Percentiles rank a stretch among this genome's conserved stretches.
Evolutionary conservation across 2,113 vertebrate genomes (phyloP).

Genomic region (Larimichthys crocea): DNA sequence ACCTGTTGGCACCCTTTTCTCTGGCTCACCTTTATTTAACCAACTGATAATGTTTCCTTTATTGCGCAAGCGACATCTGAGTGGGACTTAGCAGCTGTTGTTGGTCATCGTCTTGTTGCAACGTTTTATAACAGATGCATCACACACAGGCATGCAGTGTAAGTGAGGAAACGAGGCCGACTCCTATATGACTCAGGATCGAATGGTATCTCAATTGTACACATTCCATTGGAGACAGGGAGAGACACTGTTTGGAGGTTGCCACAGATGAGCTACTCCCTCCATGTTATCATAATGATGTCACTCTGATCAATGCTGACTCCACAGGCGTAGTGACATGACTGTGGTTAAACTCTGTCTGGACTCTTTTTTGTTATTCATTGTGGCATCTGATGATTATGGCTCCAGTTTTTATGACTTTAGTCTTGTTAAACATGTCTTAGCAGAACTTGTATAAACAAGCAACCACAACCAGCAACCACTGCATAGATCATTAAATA

Average conservation of each 20-base stretch:
- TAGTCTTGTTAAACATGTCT: background rate
- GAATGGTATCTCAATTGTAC: slow-evolving; percentile 19
- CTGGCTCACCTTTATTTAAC: slow-evolving; percentile 20
- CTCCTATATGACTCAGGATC: slow-evolving; percentile 53
- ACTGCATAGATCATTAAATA: background rate
- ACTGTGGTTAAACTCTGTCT: background rate
- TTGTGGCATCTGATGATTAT: background rate
- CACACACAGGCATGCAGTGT: slow-evolving; percentile 2
- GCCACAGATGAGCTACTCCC: slow-evolving; percentile 30
- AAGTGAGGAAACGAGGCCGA: slow-evolving; percentile 25
- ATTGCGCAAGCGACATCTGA: background rate
- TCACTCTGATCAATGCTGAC: background rate
- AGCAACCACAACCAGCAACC: background rate
- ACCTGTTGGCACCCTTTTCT: slow-evolving; percentile 7
- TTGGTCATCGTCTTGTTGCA: background rate
- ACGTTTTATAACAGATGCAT: slow-evolving; percentile 6
- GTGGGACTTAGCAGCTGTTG: background rate
- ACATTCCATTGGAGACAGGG: slow-evolving; percentile 26
- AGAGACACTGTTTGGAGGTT: slow-evolving; percentile 30
- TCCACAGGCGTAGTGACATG: background rate
- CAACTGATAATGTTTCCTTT: background rate
- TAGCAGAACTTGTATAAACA: background rate
- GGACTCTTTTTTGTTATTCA: background rate
- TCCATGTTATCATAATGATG: slow-evolving; percentile 29
- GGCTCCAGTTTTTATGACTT: background rate